Percentiles rank a stretch among this genome's conserved stretches.
These are phyloP conservation scores for Gymnogyps californianus DNA, from an alignment of 2,113 vertebrate species.

Conservation along the genomic window DNA sequence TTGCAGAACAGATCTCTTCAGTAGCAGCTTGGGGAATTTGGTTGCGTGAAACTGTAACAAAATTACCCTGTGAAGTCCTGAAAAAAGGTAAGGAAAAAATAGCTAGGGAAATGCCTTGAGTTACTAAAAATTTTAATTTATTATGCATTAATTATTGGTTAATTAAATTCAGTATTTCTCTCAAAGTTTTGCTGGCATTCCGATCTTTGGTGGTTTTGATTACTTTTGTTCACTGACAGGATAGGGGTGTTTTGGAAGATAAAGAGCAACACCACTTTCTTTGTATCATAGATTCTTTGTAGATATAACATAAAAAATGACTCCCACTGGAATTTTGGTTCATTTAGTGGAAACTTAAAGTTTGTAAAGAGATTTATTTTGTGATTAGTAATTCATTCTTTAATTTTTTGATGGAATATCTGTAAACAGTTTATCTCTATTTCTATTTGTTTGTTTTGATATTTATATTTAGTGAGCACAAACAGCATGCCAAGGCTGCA, in stretches of 20 bases:
- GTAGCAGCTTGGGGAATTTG: conserved; percentile 7
- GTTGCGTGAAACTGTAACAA: neutral
- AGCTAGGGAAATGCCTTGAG: conserved; percentile 22
- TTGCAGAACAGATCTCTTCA: neutral
- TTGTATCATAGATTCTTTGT: neutral
- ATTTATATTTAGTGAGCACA: neutral
- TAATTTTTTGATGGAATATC: neutral
- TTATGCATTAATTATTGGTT: conserved; percentile 46
- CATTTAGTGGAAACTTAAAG: neutral
- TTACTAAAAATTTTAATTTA: conserved; percentile 48
- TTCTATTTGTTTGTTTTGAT: neutral
- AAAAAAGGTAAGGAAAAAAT: conserved; percentile 19
- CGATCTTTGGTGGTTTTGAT: neutral
- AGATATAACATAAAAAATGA: neutral
- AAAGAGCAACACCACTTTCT: neutral
- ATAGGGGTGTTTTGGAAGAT: neutral
- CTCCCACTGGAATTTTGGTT: neutral
- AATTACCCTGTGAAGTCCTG: conserved; percentile 32
- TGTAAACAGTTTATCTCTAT: neutral
- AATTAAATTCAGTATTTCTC: neutral
- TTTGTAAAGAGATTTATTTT: neutral
- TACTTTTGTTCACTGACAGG: neutral
- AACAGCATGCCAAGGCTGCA: neutral
- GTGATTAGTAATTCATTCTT: neutral
- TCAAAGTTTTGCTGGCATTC: neutral